Conservation (phyloP, 2,797 vertebrate genomes). For the Capromys pilorides region DNA sequence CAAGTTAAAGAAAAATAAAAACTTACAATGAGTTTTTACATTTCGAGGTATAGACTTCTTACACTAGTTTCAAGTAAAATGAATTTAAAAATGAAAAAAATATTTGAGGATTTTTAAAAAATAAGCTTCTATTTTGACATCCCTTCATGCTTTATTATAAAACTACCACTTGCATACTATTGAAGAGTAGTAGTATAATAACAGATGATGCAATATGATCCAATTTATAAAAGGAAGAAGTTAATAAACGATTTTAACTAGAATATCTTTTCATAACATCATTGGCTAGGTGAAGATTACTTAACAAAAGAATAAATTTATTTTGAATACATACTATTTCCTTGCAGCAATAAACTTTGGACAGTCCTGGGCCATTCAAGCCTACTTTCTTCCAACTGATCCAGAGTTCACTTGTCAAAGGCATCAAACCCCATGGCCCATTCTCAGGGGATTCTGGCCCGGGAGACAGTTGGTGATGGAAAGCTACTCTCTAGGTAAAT, state of each 20-base stretch:
- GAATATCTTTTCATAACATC: constrained; percentile 24
- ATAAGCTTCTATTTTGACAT: background rate
- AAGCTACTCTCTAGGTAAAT: background rate
- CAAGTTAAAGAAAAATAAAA: constrained; percentile 19
- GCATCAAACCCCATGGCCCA: background rate
- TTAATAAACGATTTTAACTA: constrained; percentile 17
- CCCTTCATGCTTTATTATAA: background rate
- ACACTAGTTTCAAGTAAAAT: background rate
- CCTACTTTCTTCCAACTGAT: background rate
- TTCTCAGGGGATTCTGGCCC: background rate
- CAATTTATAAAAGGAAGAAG: background rate
- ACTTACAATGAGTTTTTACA: background rate
- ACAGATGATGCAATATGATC: background rate
- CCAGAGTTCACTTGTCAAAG: background rate
- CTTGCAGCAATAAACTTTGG: background rate
- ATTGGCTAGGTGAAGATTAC: background rate
- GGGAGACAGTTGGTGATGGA: background rate
- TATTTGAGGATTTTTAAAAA: constrained; percentile 21
- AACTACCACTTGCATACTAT: background rate
- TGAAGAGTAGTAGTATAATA: background rate
- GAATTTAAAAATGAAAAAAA: constrained; percentile 38
- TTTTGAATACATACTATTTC: background rate
- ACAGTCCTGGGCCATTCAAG: background rate
- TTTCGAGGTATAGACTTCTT: background rate
- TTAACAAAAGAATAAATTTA: constrained; percentile 4